Evolutionary conservation across 2,113 vertebrate genomes (phyloP), one percentile per base, ranked within the genome.

Genomic region (Ceuthmochares aereus): DNA sequence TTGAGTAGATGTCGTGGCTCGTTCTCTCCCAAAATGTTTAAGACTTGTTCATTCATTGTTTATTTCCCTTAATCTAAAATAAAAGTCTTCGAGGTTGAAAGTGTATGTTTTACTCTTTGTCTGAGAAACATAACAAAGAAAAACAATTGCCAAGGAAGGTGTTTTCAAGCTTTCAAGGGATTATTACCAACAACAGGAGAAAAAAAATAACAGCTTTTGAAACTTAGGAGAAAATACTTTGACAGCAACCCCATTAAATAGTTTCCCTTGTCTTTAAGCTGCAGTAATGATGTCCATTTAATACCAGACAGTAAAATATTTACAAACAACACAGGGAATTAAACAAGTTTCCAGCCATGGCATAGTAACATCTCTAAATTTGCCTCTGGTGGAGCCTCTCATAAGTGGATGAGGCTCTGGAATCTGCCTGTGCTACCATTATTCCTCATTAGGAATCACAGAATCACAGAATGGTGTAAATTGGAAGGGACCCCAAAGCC

Each of bases 71-170:
- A 77, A 87, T 92, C 80, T 94, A 47, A 96, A 95, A 69, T 55
- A 93, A 82, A 96, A 97, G 85, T 87, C 91, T 75, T 64, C 2
- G 16, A 78, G 83, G 67, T 88, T 92, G 77, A 76, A 83, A 94
- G 85, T 51, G 80, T n/a, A 5, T 93, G 93, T 93, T 96, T 94
- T 72, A 73, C 74, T 95, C 85, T 90, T 90, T 95, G 78, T 68
- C 79, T 94, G 80, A 89, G 91, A 74, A 90, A 90, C 64, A 23
- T 27, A 90, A 91, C 73, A 84, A 90, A 93, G 87, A 63, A 74
- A 94, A 97, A 97, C 97, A 97, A 95, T 92, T 63, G 91, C 83
- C 76, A 67, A 78, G 49, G 91, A 59, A 92, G 67, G 83, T 87
- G 86, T 76, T 90, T 79, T 14, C 91, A 59, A n/a, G 87, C 96